phyloP scores from a whole-genome alignment of 1,140 invertebrate species.

The Lycorma delicatula region DNA sequence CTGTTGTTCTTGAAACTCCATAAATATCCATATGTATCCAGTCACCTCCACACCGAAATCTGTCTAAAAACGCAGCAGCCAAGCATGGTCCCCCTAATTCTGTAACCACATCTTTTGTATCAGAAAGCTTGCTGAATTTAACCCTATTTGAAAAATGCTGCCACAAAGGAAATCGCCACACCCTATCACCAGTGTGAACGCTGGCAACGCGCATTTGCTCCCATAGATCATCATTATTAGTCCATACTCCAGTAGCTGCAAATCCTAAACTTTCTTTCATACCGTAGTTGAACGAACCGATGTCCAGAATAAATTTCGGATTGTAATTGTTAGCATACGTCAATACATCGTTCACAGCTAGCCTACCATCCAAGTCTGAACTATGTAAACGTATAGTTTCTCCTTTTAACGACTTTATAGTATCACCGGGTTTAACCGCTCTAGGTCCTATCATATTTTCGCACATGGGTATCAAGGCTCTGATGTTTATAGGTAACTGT shows the following conservation, averaged over 20 bases:
- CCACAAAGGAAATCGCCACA: conserved; percentile 58
- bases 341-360: conserved; percentile 55
- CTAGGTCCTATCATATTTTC: conserved; percentile 54
- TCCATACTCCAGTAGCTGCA: conserved; percentile 47
- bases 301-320: conserved; percentile 49
- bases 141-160: conserved; percentile 38
- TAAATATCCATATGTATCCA: conserved; percentile 53
- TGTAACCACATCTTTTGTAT: conserved; percentile 8
- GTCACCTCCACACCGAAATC: conserved; percentile 45
- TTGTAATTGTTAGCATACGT: conserved; percentile 51
- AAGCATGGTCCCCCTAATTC: conserved; percentile 38
- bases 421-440: conserved; percentile 54
- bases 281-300: conserved; percentile 53
- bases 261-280: conserved; percentile 46
- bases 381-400: conserved; percentile 56
- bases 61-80: conserved; percentile 48
- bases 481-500: conserved; percentile 47
- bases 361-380: conserved; percentile 56
- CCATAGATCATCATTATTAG: conserved; percentile 45
- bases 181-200: conserved; percentile 49
- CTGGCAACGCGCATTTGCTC: conserved; percentile 43
- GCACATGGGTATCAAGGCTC: conserved; percentile 45
- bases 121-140: not conserved
- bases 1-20: conserved; percentile 41
- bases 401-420: conserved; percentile 52